Evolutionary conservation across 1,140 invertebrate species (phyloP), one percentile per base, ranked within the genome.

Genomic region (Sitodiplosis mosellana): DNA sequence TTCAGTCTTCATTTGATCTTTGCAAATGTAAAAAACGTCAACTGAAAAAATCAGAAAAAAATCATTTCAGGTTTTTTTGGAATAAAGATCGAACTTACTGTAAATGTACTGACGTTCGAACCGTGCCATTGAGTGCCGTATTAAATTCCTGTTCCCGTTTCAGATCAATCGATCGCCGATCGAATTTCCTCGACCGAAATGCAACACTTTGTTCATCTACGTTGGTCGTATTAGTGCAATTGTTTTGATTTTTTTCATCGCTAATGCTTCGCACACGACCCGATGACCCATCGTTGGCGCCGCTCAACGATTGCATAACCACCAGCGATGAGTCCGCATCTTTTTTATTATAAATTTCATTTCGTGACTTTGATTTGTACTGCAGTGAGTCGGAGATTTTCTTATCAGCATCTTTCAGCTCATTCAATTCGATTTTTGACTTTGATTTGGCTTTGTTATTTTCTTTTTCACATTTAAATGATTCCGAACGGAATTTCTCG

Each of bases 401-500:
- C 18, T 43, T 43, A 20, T 43, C 41, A 19, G 20, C 45, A 33
- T 55, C 49, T 18, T 43, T 46, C 10, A 48, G 40, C 14, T 55
- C 53, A 33, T 59, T 55, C 12, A 63, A 55, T 50, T 64, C 60
- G 7, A 53, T 63, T 36, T 61, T 62, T 14, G 62, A 64, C 49
- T 56, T 59, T 10, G 62, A 64, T 47, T 64, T 64, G 8, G 40
- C 33, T 36, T 43, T 33, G 10, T 34, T 44, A 17, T 40, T 15
- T 34, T 48, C 58, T 54, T 74, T 73, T 43, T 72, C 65, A 49
- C 74, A 71, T 37, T 80, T 74, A 49, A 90, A 84, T 18, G 81
- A 83, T 55, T 91, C 86, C 0, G 81, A 81, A 48, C 82, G 78
- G 56, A 86, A 87, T 62, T 89, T 90, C 56, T 91, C 85, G 22